Base-by-base conservation (phyloP, 53 echinoderm and acorn worm genomes). In the Arbacia lixula region DNA sequence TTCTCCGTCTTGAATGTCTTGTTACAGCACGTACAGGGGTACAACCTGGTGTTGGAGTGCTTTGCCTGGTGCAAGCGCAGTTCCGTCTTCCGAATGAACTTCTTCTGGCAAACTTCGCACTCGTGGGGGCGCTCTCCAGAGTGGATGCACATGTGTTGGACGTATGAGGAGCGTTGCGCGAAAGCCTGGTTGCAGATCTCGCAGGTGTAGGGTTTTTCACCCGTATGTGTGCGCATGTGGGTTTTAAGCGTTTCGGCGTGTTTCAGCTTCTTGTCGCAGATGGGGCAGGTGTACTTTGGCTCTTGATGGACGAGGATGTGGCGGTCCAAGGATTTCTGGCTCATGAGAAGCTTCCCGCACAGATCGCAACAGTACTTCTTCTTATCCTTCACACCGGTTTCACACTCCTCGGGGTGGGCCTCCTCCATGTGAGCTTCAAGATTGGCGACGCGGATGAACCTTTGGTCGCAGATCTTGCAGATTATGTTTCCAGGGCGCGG, bases 91-190 rank as follows among this genome's bases (percentile, higher is more conserved):
- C 79, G 79, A 14, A 78, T 78, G 34, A 78, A 78, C 39, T 57
- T 78, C 79, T 78, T 78, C 16, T 60, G 12, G 60, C 79, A 78
- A 28, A 78, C 11, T 24, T 78, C 60, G 40, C 79, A 78, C 60
- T 78, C 41, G 19, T 78, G 60, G 26, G 60, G 60, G 27, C 79
- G 58, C 24, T 78, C 79, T 25, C 79, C 79, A 1, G 79, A 41
- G 39, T 78, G 79, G 38, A 78, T 78, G 60, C 79, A 78, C 79
- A 78, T 78, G 60, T 78, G 79, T 31, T 78, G 79, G 16, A 78
- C 60, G 5, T 78, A 78, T 1, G 79, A 24, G 14, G 79, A 78
- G 28, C 79, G 39, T 20, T 78, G 79, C 6, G 79, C 39, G 4
- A 78, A 78, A 3, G 79, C 35, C 42, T 78, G 79, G 33, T 78